Base-by-base conservation (phyloP, 2,888 invertebrate species). In the Axea sp. region DNA sequence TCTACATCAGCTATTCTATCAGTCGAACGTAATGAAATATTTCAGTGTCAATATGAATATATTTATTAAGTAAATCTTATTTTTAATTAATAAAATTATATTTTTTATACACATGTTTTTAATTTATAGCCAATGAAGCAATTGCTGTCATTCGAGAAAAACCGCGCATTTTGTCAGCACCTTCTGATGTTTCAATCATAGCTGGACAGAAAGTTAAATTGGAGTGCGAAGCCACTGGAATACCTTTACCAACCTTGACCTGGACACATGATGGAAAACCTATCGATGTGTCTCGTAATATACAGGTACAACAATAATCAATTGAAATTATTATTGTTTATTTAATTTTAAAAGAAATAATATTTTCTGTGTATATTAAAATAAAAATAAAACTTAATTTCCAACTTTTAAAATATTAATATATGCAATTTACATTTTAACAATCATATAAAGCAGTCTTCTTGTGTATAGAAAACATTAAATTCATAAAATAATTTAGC, bases 201-300 rank as follows among this genome's bases (percentile, higher is more conserved):
- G 91, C 92, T 59, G 93, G 94, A 39, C 92, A 94, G 83, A 93
- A 92, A 86, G 89, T 93, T 81, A 92, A 92, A 86, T 87, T 94
- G 78, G 93, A 93, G 86, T 93, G 93, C 77, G 89, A 91, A 83
- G 91, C 92, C 69, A 89, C 89, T 43, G 93, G 93, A 73, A 88
- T 90, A 78, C 93, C 93, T 35, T 85, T 88, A 53, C 93, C 93
- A 3, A 89, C 90, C 28, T 84, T 93, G 39, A 89, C 88, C 75
- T 94, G 94, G 94, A 89, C 90, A 67, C 92, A 92, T 81, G 92
- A 94, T 37, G 92, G 91, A 76, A 91, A 91, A 82, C 89, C 90
- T 26, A 89, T 92, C 78, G 90, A 90, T 78, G 91, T 91, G 83
- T 90, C 90, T 22, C 89, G 90, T 57, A 91, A 91, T 81, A 85